Evolutionary conservation across 2,797 vertebrate species (phyloP), one percentile per base, ranked within the genome.

Genomic region (Tenualosa thibaudeaui): DNA sequence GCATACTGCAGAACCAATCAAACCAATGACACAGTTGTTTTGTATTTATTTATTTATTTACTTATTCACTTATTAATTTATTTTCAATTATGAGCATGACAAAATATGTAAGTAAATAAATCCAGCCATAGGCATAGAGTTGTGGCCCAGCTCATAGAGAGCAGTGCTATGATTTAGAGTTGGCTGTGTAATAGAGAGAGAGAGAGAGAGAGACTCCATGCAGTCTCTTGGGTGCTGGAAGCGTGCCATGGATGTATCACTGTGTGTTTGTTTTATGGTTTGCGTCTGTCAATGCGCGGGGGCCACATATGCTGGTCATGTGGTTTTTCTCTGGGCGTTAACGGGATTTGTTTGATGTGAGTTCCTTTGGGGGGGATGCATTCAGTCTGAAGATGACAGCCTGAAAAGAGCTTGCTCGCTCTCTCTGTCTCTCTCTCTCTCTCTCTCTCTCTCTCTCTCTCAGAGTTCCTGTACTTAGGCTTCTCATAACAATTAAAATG

Each of bases 231-330:
- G 68, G 68, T 12, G 31, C 68, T 75, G 68, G 68, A 75, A 75
- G 68, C 68, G 31, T 43, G 68, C 68, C 68, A 75, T 75, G 68
- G 68, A 75, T 75, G 68, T 75, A 40, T 81, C 81, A 50, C 60
- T 81, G 68, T 85, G 75, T 86, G 83, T 86, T 82, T 86, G 83
- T 86, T 83, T 83, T 60, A 68, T 68, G 82, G 82, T 85, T 83
- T 10, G 62, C 53, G 81, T 82, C 83, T 82, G 81, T 87, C 81
- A 83, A 84, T 78, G 51, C 83, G 82, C 68, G 82, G 78, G 87
- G n/a, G 81, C 82, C 84, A 65, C 65, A 82, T 86, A 85, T 88
- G 85, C 85, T 58, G 43, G 83, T 89, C 88, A 85, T 88, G 85
- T 91, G 86, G 43, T 84, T 81, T 86, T 85, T 85, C 78, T 54